Percentiles rank a stretch among this genome's conserved stretches.
Conservation (phyloP, 2,888 invertebrate genomes). For the Fragum fragum region DNA sequence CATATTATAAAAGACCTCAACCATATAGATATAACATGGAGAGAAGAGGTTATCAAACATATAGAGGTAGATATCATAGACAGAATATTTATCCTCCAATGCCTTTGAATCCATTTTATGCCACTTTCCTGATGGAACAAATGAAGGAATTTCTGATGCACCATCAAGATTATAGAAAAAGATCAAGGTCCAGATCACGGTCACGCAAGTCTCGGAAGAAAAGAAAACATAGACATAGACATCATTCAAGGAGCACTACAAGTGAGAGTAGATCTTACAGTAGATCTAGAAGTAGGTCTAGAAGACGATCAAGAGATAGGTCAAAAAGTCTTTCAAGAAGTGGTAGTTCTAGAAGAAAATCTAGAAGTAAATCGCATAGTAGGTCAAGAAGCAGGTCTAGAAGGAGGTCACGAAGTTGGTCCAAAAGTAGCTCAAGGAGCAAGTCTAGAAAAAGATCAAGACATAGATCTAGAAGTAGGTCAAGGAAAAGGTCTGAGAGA, state of each 20-base stretch:
- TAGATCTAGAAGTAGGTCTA: conserved; percentile 37
- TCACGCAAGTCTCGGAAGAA: conserved; percentile 49
- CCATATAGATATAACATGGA: conserved; percentile 32
- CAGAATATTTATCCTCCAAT: conserved; percentile 45
- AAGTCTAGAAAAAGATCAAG: background rate
- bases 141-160: conserved; percentile 44
- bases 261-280: conserved; percentile 28
- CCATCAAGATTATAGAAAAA: background rate
- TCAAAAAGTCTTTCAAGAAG: conserved; percentile 13
- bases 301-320: background rate
- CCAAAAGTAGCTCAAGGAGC: conserved; percentile 4
- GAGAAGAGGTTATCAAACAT: conserved; percentile 29
- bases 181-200: conserved; percentile 44
- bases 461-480: background rate
- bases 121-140: conserved; percentile 43
- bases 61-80: conserved; percentile 37
- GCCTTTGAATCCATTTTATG: conserved; percentile 53
- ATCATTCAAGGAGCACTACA: conserved; percentile 32
- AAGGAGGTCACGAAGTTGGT: background rate
- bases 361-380: conserved; percentile 21
- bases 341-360: background rate
- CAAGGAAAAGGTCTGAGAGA: background rate
- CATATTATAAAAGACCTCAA: conserved; percentile 30
- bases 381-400: conserved; percentile 20
- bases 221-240: conserved; percentile 32